Evolutionary conservation across 2,888 invertebrate species (phyloP).

Genomic region (Priocnemis perturbator): DNA sequence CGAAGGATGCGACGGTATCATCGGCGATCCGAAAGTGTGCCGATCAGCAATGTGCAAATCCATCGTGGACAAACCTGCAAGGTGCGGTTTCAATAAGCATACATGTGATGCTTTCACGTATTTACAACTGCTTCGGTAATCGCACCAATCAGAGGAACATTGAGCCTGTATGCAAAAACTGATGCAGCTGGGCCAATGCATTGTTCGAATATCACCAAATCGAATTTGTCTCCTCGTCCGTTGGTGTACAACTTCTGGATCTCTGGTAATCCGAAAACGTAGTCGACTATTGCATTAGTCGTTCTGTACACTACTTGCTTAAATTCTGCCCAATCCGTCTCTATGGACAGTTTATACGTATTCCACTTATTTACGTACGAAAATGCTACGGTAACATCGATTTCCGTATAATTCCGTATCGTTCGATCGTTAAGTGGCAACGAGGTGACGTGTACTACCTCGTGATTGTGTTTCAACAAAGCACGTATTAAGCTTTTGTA

Average conservation of each 20-base stretch:
- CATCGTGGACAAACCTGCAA: conserved; percentile 15
- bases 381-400: not conserved
- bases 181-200: conserved; percentile 76
- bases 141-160: conserved; percentile 76
- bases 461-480: conserved; percentile 75
- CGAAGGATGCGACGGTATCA: conserved; percentile 48
- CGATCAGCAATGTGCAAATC: conserved; percentile 14
- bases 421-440: conserved; percentile 70
- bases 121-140: not conserved
- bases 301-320: not conserved
- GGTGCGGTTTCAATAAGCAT: conserved; percentile 18
- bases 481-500: conserved; percentile 74
- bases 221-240: conserved; percentile 74
- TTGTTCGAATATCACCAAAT: conserved; percentile 78
- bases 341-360: not conserved
- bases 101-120: too few relatives aligned
- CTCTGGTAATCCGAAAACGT: conserved; percentile 19
- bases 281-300: conserved; percentile 7
- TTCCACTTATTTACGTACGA: not conserved
- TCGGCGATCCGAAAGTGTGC: conserved; percentile 39
- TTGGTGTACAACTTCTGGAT: conserved; percentile 31
- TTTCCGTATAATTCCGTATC: conserved; percentile 49
- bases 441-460: conserved; percentile 75
- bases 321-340: too few relatives aligned
- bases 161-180: conserved; percentile 77